phyloP scores from a whole-genome alignment of 2,888 invertebrate genomes.

The Philonicus albiceps region DNA sequence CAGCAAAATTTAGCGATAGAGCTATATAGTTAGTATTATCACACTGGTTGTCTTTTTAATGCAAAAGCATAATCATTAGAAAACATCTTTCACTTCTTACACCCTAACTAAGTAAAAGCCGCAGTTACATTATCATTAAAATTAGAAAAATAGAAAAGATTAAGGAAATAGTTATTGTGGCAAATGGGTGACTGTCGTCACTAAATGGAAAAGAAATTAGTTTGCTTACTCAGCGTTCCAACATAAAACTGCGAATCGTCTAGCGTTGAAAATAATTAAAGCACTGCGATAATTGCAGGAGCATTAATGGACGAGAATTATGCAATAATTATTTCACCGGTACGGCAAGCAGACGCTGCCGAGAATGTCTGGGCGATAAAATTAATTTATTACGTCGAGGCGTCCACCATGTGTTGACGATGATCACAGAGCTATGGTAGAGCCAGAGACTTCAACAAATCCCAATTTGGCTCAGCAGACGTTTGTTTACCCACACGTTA shows the following conservation, averaged over 20 bases:
- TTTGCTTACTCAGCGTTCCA: background rate
- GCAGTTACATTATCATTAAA: no score
- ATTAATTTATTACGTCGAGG: slow-evolving; percentile 44
- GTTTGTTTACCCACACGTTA: slow-evolving; percentile 34
- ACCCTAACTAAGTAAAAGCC: no score
- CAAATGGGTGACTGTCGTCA: background rate
- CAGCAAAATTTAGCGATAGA: no score
- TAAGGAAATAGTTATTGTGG: background rate
- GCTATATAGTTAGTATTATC: no score
- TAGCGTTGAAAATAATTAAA: background rate
- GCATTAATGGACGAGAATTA: background rate
- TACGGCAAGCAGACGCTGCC: slow-evolving; percentile 8
- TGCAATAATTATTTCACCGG: background rate
- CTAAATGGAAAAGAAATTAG: background rate
- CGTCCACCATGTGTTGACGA: slow-evolving; percentile 39
- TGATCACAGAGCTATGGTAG: background rate
- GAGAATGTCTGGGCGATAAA: slow-evolving; percentile 42
- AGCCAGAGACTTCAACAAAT: slow-evolving; percentile 32
- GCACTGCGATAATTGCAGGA: background rate
- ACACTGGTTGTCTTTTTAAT: no score
- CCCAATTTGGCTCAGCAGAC: slow-evolving; percentile 44
- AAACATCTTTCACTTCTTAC: no score
- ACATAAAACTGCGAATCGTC: background rate
- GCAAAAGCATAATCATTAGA: no score
- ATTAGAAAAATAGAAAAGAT: no score